These are phyloP conservation scores for Plutella xylostella DNA, from an alignment of 2,888 invertebrate species.

Conservation along the genomic window DNA sequence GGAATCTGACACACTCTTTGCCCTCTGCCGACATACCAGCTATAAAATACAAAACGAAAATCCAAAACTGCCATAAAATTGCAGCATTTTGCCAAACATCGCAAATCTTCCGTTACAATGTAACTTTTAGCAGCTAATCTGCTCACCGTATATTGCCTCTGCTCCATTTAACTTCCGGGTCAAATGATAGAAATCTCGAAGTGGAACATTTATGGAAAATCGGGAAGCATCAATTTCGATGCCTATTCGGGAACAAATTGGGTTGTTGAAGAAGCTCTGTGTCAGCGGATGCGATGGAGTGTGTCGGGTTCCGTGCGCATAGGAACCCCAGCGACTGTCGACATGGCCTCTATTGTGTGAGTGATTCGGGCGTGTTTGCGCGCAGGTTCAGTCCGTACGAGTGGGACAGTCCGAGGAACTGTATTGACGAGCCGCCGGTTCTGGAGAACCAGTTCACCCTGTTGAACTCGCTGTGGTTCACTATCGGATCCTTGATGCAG, in stretches of 20 bases:
- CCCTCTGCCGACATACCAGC: too few species aligned
- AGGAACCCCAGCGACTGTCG: constrained; percentile 62
- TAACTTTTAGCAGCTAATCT: too few species aligned
- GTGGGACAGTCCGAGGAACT: constrained; percentile 91
- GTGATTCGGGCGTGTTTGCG: constrained; percentile 52
- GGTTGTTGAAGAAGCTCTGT: neutral
- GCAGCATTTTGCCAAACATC: too few species aligned
- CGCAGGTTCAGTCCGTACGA: constrained; percentile 92
- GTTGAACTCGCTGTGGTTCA: constrained; percentile 95
- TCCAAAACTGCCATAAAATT: too few species aligned
- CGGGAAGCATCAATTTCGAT: neutral
- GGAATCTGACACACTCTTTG: too few species aligned
- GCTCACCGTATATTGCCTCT: too few species aligned
- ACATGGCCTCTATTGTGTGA: constrained; percentile 21
- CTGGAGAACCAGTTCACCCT: constrained; percentile 92
- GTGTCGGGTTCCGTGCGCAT: too few species aligned
- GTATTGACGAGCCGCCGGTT: constrained; percentile 86
- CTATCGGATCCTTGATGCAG: constrained; percentile 92
- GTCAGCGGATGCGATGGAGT: neutral
- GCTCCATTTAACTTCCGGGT: too few species aligned
- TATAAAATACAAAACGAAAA: too few species aligned
- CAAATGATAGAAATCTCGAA: too few species aligned
- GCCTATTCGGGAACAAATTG: neutral
- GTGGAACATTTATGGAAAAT: too few species aligned
- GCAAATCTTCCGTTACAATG: too few species aligned